phyloP scores from a whole-genome alignment of 2,888 invertebrate species.

The Pantelozetes paolii region DNA sequence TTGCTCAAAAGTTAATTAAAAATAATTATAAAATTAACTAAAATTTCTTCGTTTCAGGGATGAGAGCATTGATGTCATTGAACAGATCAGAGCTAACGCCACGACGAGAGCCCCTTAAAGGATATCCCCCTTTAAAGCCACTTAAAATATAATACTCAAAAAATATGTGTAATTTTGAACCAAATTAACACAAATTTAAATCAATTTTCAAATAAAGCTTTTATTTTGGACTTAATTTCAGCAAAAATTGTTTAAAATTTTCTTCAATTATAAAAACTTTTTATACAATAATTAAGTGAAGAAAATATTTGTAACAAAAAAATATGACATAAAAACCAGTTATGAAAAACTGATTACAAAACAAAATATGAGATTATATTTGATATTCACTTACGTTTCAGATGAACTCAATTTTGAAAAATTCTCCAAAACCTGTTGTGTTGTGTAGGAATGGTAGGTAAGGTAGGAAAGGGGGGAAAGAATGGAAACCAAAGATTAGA shows the following conservation, averaged over 20 bases:
- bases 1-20: background rate
- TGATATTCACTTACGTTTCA: conserved; percentile 11
- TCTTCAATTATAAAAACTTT: conserved; percentile 1
- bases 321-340: conserved; percentile 22
- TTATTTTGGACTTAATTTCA: no score
- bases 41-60: background rate
- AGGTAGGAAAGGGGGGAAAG: no score
- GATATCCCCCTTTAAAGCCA: no score
- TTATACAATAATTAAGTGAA: background rate
- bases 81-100: conserved; percentile 35
- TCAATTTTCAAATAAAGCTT: no score
- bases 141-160: no score
- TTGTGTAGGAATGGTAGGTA: background rate
- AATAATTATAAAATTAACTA: background rate
- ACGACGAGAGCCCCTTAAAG: conserved; percentile 31
- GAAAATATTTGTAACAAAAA: conserved; percentile 12
- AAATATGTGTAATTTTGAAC: no score
- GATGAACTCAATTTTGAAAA: conserved; percentile 16
- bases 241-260: no score
- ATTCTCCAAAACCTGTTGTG: conserved; percentile 30
- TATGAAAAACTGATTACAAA: conserved; percentile 10
- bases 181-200: background rate
- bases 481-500: background rate
- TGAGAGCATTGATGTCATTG: conserved; percentile 34
- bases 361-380: background rate